Base-by-base conservation (phyloP, 2,888 invertebrate species). In the Dynastes hyllus region DNA sequence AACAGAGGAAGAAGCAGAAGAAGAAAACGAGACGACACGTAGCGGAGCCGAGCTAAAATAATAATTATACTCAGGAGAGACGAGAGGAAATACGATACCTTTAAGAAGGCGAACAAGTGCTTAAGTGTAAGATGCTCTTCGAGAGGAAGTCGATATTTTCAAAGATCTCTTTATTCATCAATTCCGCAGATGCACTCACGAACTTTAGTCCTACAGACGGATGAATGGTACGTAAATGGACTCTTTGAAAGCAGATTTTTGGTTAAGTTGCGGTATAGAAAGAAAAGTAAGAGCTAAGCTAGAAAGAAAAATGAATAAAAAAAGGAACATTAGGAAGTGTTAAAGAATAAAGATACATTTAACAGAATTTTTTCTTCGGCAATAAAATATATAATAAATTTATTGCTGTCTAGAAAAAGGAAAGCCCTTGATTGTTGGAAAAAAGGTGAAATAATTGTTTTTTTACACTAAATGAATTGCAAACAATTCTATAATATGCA, bases 91-190 rank as follows among this genome's bases (percentile, higher is more conserved):
- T 37, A 66, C 40, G 66, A 66, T 66, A 66, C 63, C 29, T 63
- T 13, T 8, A 16, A 66, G 61, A n/a, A 65, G 13, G 65, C 40
- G 32, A 40, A 16, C 11, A 8, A 40, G 16, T 16, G 13, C 66
- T 32, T 66, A 32, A 66, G 6, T 40, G 66, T n/a, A 37, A 13
- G 32, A 40, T 66, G 16, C 16, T 66, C 40, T 37, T 13, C 29
- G 37, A 66, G 66, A 66, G 66, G 66, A 66, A 66, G 66, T 66
- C 40, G 32, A 66, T 16, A 37, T 66, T 66, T 66, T 37, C 40
- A 66, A 66, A 66, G 66, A 66, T 40, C 66, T 66, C 66, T 66
- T 66, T 66, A 66, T 66, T 37, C 66, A 16, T n/a, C 40, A 40
- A 40, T 66, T 37, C 66, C n/a, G 66, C 29, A 40, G 66, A 63